phyloP scores from a whole-genome alignment of 2,888 invertebrate species.

The Rhingia campestris region DNA sequence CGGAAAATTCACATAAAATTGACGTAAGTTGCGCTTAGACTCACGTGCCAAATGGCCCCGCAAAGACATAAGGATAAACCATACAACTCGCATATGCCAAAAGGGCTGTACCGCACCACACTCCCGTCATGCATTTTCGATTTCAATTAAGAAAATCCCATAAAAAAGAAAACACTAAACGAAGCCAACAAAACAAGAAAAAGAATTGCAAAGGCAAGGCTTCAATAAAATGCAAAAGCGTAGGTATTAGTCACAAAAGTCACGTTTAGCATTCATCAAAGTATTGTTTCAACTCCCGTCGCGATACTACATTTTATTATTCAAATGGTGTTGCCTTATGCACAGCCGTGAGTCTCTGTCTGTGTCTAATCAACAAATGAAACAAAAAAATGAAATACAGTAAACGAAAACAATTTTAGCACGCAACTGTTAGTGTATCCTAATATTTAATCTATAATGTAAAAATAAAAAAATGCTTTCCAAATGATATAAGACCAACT shows the following conservation, averaged over 20 bases:
- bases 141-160: conserved; percentile 11
- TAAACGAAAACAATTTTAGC: conserved; percentile 12
- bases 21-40: conserved; percentile 3
- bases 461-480: conserved; percentile 3
- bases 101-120: conserved; percentile 4
- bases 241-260: conserved; percentile 48
- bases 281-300: conserved; percentile 16
- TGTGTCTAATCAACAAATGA: conserved; percentile 23
- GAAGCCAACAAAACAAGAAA: too few species aligned
- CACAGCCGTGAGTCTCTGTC: conserved; percentile 25
- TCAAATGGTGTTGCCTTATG: conserved; percentile 17
- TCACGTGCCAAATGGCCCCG: conserved; percentile 41
- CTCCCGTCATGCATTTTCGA: conserved; percentile 1
- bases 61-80: background rate
- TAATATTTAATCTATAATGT: conserved; percentile 45
- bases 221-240: conserved; percentile 24
- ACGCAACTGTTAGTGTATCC: conserved; percentile 13
- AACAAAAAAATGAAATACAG: background rate
- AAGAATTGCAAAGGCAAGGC: too few species aligned
- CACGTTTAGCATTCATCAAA: conserved; percentile 53
- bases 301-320: conserved; percentile 33
- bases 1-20: conserved; percentile 19
- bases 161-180: background rate
- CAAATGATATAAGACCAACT: conserved; percentile 35
- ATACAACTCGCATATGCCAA: background rate